Base-by-base conservation (phyloP, 37 sponge, comb jelly and placozoan species). In the Halisarca cf. caerulea region DNA sequence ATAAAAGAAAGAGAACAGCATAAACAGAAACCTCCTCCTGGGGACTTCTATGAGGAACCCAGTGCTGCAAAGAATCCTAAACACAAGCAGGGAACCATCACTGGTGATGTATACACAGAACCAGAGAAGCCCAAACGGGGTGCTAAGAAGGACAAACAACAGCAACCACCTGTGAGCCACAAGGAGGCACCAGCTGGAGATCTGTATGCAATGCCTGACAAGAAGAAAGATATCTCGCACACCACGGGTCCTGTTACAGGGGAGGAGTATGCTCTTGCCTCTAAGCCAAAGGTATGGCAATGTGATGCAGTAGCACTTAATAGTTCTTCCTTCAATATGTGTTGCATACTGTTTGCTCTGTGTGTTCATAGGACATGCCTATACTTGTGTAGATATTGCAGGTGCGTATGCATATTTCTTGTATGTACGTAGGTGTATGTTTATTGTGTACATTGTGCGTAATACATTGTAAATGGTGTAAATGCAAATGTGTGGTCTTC, bases 131-230 rank as follows among this genome's bases (percentile, higher is more conserved):
- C 77, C 39, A 74, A 14, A 2, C 38, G 45, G 24, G 77, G 77
- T n/a, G 23, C 24, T 2, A 39, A 43, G 44, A 74, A 74, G 45
- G 25, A 37, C 2, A 44, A 74, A 21, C 6, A 47, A 11, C 51
- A 47, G 51, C 6, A 47, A 11, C 51, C 51, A 47, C 51, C 51
- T 11, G 77, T 74, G 20, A 17, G 21, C n/a, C 77, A 74, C 45
- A 43, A 44, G 42, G 43, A 40, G 42, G 44, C 42, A 23, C 77
- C 77, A 44, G 77, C 45, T 43, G 77, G 77, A 6, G 77, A 74
- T 1, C 77, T 74, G 42, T 74, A 74, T 74, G 77, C 77, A 20
- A 74, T 74, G 77, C 77, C 77, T 36, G 77, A 74, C 6, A 74
- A 74, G 77, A 9, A 37, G 25, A 32, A 4, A 2, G 23, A 37